These are phyloP conservation scores for Hycleus phaleratus DNA, from an alignment of 1,140 invertebrate species.

Conservation along the genomic window DNA sequence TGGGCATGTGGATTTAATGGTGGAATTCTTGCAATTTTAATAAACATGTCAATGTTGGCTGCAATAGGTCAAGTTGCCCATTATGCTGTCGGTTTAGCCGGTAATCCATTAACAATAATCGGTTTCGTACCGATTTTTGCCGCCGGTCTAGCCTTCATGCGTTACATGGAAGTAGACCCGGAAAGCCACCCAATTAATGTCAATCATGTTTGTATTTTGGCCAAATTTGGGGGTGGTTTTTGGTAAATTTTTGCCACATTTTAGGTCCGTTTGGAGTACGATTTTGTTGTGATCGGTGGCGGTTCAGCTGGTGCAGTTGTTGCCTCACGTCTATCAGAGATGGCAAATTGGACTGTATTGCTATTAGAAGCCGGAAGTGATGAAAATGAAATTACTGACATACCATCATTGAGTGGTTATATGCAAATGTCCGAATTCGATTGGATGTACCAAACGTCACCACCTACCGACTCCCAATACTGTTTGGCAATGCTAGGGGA, in stretches of 20 bases:
- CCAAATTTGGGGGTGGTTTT: background rate
- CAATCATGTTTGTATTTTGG: conserved; percentile 51
- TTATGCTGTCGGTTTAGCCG: conserved; percentile 28
- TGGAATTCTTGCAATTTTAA: conserved; percentile 3
- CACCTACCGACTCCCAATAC: conserved; percentile 64
- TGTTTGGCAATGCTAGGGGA: conserved; percentile 77
- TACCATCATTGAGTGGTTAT: conserved; percentile 68
- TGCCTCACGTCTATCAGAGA: conserved; percentile 77
- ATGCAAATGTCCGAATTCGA: conserved; percentile 74
- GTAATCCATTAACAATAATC: conserved; percentile 52
- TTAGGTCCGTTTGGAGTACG: conserved; percentile 66
- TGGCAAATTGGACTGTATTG: conserved; percentile 69
- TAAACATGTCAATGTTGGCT: conserved; percentile 24
- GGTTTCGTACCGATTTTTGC: conserved; percentile 71
- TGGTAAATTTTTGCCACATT: background rate
- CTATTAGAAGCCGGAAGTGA: conserved; percentile 77
- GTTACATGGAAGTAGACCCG: conserved; percentile 72
- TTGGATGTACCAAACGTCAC: conserved; percentile 88
- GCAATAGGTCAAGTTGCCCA: conserved; percentile 26
- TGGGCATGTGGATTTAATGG: conserved; percentile 37
- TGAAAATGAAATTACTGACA: conserved; percentile 72
- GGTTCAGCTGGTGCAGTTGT: conserved; percentile 89
- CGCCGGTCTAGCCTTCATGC: conserved; percentile 69
- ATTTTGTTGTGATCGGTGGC: conserved; percentile 82
- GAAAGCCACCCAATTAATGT: conserved; percentile 67